These are phyloP conservation scores for Patiria miniata DNA, from an alignment of 35 echinoderm and acorn worm species.

Conservation along the genomic window DNA sequence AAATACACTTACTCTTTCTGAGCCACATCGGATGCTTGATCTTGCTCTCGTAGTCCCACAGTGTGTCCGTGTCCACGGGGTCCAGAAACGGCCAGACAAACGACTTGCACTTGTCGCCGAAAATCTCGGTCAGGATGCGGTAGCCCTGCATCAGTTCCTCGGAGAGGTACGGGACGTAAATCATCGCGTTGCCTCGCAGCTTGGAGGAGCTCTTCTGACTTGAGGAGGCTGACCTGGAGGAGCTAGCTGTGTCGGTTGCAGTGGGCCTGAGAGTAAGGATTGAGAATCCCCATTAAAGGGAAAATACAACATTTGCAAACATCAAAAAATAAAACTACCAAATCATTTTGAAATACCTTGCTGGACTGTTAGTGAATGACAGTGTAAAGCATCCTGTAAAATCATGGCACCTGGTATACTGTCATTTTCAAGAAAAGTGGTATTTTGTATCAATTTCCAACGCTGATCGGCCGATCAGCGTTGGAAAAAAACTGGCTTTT, in stretches of 20 bases:
- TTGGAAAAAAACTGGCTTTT: too few species aligned
- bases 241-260: neutral
- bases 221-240: neutral
- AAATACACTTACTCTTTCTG: conserved; percentile 74
- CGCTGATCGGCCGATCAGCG: too few species aligned
- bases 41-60: conserved; percentile 73
- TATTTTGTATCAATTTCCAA: too few species aligned
- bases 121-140: conserved; percentile 51
- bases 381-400: too few species aligned
- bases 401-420: too few species aligned
- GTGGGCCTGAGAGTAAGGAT: neutral
- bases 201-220: neutral
- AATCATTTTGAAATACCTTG: too few species aligned
- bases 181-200: neutral
- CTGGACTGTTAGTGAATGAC: too few species aligned
- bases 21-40: conserved; percentile 82
- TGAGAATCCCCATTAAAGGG: too few species aligned
- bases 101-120: conserved; percentile 52
- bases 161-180: conserved; percentile 7
- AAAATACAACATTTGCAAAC: too few species aligned
- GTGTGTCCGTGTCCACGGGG: conserved; percentile 41
- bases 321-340: too few species aligned
- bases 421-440: too few species aligned
- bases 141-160: conserved; percentile 56
- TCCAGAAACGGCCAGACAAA: conserved; percentile 77